These are phyloP conservation scores for Hemitrygon akajei DNA, from an alignment of 2,797 vertebrate genomes.

Conservation along the genomic window DNA sequence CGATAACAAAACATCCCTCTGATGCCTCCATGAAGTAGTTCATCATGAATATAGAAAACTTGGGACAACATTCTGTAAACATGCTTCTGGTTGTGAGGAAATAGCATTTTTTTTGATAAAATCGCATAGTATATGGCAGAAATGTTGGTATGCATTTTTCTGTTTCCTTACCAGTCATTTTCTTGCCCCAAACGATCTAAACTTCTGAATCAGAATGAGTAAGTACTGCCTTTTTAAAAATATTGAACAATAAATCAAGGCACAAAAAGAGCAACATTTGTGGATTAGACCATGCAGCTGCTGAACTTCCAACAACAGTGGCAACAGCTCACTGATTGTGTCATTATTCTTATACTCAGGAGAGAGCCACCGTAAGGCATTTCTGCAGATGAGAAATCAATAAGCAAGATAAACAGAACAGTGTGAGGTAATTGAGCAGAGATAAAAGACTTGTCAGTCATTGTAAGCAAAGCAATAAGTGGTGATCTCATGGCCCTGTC, in stretches of 20 bases:
- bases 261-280: not conserved
- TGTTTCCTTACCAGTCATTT: not conserved
- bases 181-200: not conserved
- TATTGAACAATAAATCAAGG: not conserved
- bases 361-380: not conserved
- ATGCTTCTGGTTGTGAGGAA: too few species aligned
- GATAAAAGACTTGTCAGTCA: not conserved
- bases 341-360: not conserved
- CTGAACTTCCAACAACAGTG: not conserved
- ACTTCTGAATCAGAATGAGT: too few species aligned
- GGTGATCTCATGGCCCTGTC: not conserved
- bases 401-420: not conserved
- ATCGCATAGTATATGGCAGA: too few species aligned
- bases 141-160: not conserved
- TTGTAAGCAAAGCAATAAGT: not conserved
- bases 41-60: too few species aligned
- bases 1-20: too few species aligned
- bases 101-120: too few species aligned
- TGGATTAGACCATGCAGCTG: not conserved
- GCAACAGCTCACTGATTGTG: not conserved
- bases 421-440: not conserved
- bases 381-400: not conserved
- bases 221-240: too few species aligned
- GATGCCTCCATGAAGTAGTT: too few species aligned
- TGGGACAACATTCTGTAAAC: too few species aligned